Base-by-base conservation (phyloP, 2,113 vertebrate genomes). In the Microtus pennsylvanicus region DNA sequence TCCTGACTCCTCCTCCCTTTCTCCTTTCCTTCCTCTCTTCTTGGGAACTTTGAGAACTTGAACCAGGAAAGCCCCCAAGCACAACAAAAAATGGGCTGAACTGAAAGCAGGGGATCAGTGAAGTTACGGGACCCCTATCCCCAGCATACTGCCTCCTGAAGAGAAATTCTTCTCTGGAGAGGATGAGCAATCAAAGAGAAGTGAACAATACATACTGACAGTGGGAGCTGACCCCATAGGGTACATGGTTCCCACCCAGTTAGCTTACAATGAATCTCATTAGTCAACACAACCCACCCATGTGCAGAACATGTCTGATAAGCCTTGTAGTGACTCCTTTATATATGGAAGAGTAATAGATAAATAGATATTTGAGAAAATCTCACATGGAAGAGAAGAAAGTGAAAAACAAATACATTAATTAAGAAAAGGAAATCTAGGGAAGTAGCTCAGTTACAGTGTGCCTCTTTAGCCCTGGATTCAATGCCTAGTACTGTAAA, bases 321-420 rank as follows among this genome's bases (percentile, higher is more conserved):
- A 63, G 50, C 76, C 50, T 58, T 76, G 55, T 55, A 28, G 38
- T 76, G 47, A 55, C 65, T 70, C 6, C 9, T 42, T 69, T 63
- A 24, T 26, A 28, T 61, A 70, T 70, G 58, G 42, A 96, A 61
- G 22, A 88, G 55, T 76, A 90, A 26, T 75, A 61, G 50, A 76
- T 74, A 38, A 72, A 55, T 35, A 95, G 55, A 94, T 86, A 81
- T 67, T 67, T 61, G n/a, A 94, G 63, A 63, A 87, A 42, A 12
- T 45, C 12, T 69, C 89, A 74, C 14, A 75, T 58, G 38, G 89
- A 97, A 83, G 55, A 87, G 16, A 80, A 7, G 81, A 58, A 89
- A 82, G 91, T 70, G 2, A 81, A n/a, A 92, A 82, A 42, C 2
- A 74, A 30, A 45, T 90, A 50, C 8, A 50, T 50, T 17, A 78